These are phyloP conservation scores for Calliphora vicina DNA, from an alignment of 1,140 invertebrate genomes.

Conservation along the genomic window DNA sequence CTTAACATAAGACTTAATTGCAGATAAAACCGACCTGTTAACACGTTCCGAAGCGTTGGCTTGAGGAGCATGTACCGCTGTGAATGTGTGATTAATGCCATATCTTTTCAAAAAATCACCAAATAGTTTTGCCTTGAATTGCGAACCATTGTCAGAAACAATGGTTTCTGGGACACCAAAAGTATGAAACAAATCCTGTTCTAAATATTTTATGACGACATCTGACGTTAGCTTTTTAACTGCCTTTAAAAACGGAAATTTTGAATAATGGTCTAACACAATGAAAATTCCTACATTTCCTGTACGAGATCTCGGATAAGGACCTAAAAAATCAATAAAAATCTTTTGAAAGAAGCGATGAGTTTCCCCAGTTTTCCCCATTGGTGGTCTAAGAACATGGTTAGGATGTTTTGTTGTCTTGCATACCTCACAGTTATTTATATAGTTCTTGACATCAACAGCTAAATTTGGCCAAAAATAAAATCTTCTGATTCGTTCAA, in stretches of 20 bases:
- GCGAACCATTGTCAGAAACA: constrained; percentile 27
- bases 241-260: neutral
- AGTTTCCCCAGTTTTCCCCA: constrained; percentile 16
- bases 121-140: constrained; percentile 15
- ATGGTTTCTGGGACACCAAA: neutral
- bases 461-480: no score
- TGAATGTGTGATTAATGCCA: constrained; percentile 21
- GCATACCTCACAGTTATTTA: constrained; percentile 24
- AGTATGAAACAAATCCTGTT: constrained; percentile 10
- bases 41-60: constrained; percentile 27
- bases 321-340: constrained; percentile 36
- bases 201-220: neutral
- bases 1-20: constrained; percentile 19
- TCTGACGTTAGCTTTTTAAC: constrained; percentile 4
- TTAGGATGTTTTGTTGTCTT: constrained; percentile 17
- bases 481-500: neutral
- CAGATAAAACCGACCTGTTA: constrained; percentile 31
- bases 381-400: neutral
- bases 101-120: constrained; percentile 6
- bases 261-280: constrained; percentile 21
- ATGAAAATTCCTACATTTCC: constrained; percentile 32
- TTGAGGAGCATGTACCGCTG: constrained; percentile 22
- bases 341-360: neutral
- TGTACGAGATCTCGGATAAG: constrained; percentile 7
- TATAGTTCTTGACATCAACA: neutral